A percentile compares a stretch with the other conserved stretches of the same genome.
Evolutionary conservation across 2,888 invertebrate genomes (phyloP).

Genomic region (Melinaea menophilus): DNA sequence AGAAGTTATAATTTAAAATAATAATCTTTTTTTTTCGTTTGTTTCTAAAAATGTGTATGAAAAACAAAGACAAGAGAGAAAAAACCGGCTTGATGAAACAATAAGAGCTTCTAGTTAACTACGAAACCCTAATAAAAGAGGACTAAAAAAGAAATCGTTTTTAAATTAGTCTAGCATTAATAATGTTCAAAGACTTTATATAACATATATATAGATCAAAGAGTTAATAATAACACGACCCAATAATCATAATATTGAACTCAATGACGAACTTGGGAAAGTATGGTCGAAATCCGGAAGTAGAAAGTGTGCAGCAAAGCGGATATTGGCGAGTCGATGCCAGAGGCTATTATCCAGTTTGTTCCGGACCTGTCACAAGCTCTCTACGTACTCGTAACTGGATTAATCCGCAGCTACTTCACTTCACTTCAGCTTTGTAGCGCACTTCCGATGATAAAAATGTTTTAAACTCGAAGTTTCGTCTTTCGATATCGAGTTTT

Average conservation of each 20-base stretch:
- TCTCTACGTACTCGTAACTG: constrained; percentile 18
- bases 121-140: too few species aligned
- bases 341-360: constrained; percentile 37
- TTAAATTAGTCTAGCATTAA: too few species aligned
- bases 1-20: too few species aligned
- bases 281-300: constrained; percentile 4
- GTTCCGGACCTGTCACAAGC: constrained; percentile 25
- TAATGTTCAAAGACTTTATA: too few species aligned
- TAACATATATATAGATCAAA: too few species aligned
- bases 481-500: constrained; percentile 11
- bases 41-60: too few species aligned
- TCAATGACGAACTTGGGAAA: constrained; percentile 6
- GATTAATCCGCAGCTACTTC: constrained; percentile 12
- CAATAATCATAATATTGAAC: neutral
- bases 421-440: constrained; percentile 6
- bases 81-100: too few species aligned
- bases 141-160: too few species aligned
- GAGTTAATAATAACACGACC: too few species aligned
- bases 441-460: constrained; percentile 13
- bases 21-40: too few species aligned
- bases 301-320: constrained; percentile 31
- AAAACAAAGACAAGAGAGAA: too few species aligned
- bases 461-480: constrained; percentile 5
- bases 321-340: constrained; percentile 44
- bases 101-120: too few species aligned